Conservation (phyloP, 2,888 invertebrate species). For the Machimus rusticus region DNA sequence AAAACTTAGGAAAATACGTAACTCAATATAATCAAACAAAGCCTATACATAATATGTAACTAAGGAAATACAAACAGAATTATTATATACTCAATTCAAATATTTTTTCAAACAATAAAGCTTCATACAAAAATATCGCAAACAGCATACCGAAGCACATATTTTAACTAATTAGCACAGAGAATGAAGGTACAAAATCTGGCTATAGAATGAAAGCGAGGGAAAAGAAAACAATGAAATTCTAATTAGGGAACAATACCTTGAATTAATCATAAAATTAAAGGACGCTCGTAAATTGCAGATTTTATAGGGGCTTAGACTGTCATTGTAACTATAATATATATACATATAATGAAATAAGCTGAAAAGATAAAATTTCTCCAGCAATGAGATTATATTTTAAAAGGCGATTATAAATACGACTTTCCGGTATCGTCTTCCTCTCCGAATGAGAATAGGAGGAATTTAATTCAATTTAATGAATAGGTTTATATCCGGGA, state of each 20-base stretch:
- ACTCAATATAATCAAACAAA: too few species aligned
- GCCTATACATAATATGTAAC: not conserved
- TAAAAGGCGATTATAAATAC: not conserved
- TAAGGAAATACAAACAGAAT: not conserved
- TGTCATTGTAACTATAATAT: not conserved
- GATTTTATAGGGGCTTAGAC: not conserved
- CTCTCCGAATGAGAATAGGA: not conserved
- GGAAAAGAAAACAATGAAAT: not conserved
- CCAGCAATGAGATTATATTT: not conserved
- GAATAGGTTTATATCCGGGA: not conserved
- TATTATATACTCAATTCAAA: not conserved
- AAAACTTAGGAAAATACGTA: too few species aligned
- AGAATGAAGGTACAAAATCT: not conserved
- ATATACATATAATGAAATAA: not conserved
- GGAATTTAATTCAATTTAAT: not conserved
- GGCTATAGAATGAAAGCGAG: not conserved
- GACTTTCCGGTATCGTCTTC: not conserved
- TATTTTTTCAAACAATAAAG: not conserved
- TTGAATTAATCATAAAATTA: not conserved
- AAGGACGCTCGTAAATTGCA: not conserved
- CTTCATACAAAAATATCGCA: not conserved
- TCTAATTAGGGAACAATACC: not conserved
- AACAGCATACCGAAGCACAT: not conserved
- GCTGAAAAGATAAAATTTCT: not conserved
- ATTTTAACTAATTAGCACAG: not conserved